phyloP scores from a whole-genome alignment of 1,140 invertebrate genomes.

The Mylabris phalerata region DNA sequence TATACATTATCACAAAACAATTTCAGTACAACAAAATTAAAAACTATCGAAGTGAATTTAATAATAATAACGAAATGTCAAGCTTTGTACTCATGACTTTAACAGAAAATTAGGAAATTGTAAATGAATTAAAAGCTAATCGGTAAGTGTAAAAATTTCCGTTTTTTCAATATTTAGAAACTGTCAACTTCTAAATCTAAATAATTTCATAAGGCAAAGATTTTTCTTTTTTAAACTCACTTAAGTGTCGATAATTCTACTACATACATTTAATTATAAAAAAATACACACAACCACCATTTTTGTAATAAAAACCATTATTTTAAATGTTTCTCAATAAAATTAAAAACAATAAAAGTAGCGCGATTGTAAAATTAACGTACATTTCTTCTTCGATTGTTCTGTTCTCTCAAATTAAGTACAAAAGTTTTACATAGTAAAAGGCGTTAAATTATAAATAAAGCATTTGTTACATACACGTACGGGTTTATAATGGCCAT shows the following conservation, averaged over 20 bases:
- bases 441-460: conserved; percentile 62
- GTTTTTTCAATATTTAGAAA: too few relatives aligned
- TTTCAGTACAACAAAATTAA: conserved; percentile 38
- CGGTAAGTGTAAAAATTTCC: too few relatives aligned
- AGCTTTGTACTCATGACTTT: too few relatives aligned
- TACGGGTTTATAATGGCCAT: conserved; percentile 85
- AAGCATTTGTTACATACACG: conserved; percentile 93
- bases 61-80: background rate
- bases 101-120: too few relatives aligned
- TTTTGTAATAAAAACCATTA: background rate
- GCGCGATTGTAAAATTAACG: background rate
- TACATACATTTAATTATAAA: too few relatives aligned
- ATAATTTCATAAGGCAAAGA: background rate
- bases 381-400: background rate
- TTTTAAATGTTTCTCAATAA: background rate
- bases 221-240: background rate
- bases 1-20: conserved; percentile 41
- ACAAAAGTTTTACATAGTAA: conserved; percentile 45
- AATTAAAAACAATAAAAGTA: background rate
- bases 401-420: background rate
- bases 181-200: background rate
- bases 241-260: too few relatives aligned
- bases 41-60: conserved; percentile 12
- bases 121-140: too few relatives aligned
- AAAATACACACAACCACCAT: background rate